Percentiles rank a stretch among this genome's conserved stretches.
Conservation (phyloP, 2,888 invertebrate genomes). For the Macrosiphum euphorbiae region DNA sequence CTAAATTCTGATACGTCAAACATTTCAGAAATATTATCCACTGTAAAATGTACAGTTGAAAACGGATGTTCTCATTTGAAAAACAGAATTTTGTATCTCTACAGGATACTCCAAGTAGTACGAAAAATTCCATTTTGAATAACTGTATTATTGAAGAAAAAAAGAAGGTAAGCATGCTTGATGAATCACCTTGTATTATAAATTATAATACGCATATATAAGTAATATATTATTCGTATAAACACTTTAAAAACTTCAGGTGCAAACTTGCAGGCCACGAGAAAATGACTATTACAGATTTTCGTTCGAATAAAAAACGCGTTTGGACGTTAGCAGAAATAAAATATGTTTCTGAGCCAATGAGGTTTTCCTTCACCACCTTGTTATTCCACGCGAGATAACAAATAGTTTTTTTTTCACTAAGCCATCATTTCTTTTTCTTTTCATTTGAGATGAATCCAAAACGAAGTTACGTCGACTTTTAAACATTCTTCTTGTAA, state of each 20-base stretch:
- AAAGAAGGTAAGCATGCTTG: no score
- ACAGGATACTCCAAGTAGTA: no score
- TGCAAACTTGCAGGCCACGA: background rate
- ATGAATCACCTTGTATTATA: background rate
- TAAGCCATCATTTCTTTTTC: background rate
- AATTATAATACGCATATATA: background rate
- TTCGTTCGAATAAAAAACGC: background rate
- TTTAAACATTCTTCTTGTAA: background rate
- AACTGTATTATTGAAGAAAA: no score
- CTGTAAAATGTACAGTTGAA: no score
- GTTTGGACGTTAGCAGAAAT: background rate
- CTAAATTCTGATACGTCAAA: no score
- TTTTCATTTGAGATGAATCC: conserved; percentile 1
- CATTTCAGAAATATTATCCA: no score
- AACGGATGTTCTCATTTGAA: no score
- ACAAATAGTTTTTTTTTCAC: background rate
- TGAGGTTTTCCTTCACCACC: background rate
- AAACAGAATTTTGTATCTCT: no score
- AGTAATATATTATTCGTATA: background rate
- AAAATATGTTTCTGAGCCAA: background rate
- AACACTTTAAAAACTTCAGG: background rate
- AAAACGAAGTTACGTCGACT: background rate
- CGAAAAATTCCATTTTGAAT: no score
- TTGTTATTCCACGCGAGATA: background rate
- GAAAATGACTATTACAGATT: background rate